Conservation (phyloP, 2,888 invertebrate species). For the Meiosimyza decipiens region DNA sequence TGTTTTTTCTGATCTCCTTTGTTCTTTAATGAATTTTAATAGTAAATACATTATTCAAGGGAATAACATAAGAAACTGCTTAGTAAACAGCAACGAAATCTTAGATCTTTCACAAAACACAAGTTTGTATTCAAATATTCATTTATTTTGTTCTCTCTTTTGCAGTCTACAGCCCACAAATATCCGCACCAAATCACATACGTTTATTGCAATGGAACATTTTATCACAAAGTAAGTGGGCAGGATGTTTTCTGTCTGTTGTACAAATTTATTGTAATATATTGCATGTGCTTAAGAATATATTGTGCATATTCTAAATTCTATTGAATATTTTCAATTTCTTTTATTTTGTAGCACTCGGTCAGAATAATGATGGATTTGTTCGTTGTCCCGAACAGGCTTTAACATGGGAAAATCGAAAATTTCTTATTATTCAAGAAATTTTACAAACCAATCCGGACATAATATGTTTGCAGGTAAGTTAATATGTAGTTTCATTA, state of each 20-base stretch:
- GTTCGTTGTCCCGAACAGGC: constrained; percentile 77
- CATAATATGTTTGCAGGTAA: constrained; percentile 77
- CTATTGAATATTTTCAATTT: constrained; percentile 34
- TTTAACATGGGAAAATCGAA: constrained; percentile 75
- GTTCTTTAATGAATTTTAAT: too few species aligned
- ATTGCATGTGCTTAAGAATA: constrained; percentile 2
- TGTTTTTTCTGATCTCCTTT: constrained; percentile 7
- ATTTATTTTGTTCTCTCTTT: constrained; percentile 43
- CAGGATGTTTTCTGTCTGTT: constrained; percentile 36
- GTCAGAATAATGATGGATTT: constrained; percentile 78
- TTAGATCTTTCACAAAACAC: too few species aligned
- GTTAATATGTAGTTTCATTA: background rate
- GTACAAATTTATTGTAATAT: background rate
- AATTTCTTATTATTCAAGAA: constrained; percentile 77
- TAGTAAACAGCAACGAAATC: too few species aligned
- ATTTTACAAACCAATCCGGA: constrained; percentile 76
- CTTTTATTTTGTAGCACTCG: constrained; percentile 71
- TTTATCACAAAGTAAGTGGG: constrained; percentile 74
- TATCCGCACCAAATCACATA: constrained; percentile 67
- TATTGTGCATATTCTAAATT: constrained; percentile 12
- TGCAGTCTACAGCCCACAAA: constrained; percentile 68
- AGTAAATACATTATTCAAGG: background rate
- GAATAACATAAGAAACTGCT: too few species aligned
- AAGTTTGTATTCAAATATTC: constrained; percentile 4
- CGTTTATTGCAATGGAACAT: constrained; percentile 79